Evolutionary conservation across 2,888 invertebrate species (phyloP), one percentile per base, ranked within the genome.

Genomic region (Odontocolon sp.): DNA sequence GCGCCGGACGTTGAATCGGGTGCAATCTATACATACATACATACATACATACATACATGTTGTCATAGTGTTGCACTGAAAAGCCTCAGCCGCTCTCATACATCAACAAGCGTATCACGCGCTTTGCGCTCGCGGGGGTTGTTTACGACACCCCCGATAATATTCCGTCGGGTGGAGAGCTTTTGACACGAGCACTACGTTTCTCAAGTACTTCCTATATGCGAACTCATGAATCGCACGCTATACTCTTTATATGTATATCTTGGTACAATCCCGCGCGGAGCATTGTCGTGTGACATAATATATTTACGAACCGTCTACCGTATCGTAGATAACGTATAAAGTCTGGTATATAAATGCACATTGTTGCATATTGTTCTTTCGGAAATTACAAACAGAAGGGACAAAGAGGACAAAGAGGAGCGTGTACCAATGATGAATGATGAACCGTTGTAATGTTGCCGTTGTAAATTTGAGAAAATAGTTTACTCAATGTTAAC

Each of bases 111-210:
- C 71, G 54, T 78, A 74, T 80, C 80, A 63, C 45, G 40, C 33
- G 18, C 61, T 40, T 40, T 11, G 26, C n/a, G 56, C 54, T 71
- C 56, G 26, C 54, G 16, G 59, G 69, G 66, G 52, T 73, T 80
- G 66, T 80, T 76, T 80, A 79, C 67, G 73, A 68, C 69, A 77
- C 71, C 75, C 33, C 45, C 47, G 77, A 79, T 80, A 76, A 79
- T 79, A 79, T 80, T 79, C 67, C 78, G 70, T 63, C 61, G 66
- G 47, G 18, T 14, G 50, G 23, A n/a, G n/a, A 67, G 42, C 70
- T 74, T 71, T 75, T 45, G 68, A 75, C 54, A 56, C 50, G 33
- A 14, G 63, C 18, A 23, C 40, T 57, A 52, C 63, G 47, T 68
- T 64, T 28, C 69, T 42, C 54, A 70, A 77, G 71, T 70, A 61